Percentiles rank a stretch among this genome's conserved stretches.
phyloP scores from a whole-genome alignment of 2,888 invertebrate genomes.

The Melanchra persicariae region DNA sequence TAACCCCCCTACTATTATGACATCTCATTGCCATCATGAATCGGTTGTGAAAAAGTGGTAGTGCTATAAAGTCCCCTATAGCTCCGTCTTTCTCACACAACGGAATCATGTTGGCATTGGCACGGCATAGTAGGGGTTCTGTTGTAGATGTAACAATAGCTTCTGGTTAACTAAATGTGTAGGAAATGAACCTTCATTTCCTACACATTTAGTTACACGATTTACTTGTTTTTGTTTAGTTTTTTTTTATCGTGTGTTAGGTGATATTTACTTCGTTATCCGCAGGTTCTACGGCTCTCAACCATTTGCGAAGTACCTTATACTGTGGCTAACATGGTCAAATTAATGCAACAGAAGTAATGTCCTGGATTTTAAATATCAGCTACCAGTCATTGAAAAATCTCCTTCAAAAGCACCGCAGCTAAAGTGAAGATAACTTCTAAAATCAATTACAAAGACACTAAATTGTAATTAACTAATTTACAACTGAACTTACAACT shows the following conservation, averaged over 20 bases:
- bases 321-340: background rate
- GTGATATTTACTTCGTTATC: background rate
- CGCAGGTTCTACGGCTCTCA: background rate
- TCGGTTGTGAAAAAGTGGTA: too few species aligned
- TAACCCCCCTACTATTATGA: too few species aligned
- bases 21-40: too few species aligned
- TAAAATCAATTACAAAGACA: conserved; percentile 9
- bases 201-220: too few species aligned
- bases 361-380: conserved; percentile 8
- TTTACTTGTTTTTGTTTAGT: too few species aligned
- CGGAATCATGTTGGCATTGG: too few species aligned
- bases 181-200: too few species aligned
- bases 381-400: background rate
- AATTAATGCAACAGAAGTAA: background rate
- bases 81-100: too few species aligned
- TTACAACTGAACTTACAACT: conserved; percentile 32
- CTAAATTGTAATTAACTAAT: conserved; percentile 34
- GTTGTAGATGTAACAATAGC: background rate
- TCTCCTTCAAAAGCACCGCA: conserved; percentile 2
- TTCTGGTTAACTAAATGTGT: background rate
- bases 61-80: too few species aligned
- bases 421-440: conserved; percentile 3
- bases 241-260: background rate
- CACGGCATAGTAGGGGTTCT: too few species aligned
- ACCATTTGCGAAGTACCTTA: background rate